Conservation (phyloP, 2,888 invertebrate genomes). For the Anthoptus insignis region DNA sequence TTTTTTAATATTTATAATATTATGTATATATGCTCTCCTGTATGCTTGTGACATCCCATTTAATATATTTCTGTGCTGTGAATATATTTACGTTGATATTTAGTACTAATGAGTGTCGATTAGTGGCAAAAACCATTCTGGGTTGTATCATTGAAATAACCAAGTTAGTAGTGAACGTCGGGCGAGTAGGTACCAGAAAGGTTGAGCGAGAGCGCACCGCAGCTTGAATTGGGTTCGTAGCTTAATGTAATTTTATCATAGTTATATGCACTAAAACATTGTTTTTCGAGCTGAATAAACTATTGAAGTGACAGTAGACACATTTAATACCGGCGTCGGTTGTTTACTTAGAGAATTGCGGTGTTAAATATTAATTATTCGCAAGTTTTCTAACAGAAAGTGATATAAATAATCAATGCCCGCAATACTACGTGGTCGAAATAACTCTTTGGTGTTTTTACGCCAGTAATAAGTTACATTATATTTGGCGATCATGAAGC, state of each 20-base stretch:
- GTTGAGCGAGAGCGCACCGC: constrained; percentile 61
- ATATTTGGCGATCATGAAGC: constrained; percentile 44
- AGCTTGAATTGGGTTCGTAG: constrained; percentile 56
- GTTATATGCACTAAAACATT: constrained; percentile 22
- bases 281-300: constrained; percentile 39
- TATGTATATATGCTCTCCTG: constrained; percentile 50
- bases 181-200: constrained; percentile 66
- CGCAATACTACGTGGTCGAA: constrained; percentile 4
- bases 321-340: constrained; percentile 62
- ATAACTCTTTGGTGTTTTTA: not conserved
- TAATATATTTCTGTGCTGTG: constrained; percentile 35
- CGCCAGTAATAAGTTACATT: constrained; percentile 48
- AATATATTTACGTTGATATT: constrained; percentile 44
- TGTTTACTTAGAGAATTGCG: constrained; percentile 60
- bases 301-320: constrained; percentile 34
- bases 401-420: not conserved
- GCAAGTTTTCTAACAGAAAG: constrained; percentile 39
- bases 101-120: constrained; percentile 47
- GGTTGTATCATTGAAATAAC: constrained; percentile 74
- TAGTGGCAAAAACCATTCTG: constrained; percentile 56
- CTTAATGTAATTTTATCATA: constrained; percentile 23
- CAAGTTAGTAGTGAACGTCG: constrained; percentile 64
- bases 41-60: constrained; percentile 42
- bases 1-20: constrained; percentile 61
- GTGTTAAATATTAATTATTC: constrained; percentile 27